Percentiles rank a stretch among this genome's conserved stretches.
phyloP scores from a whole-genome alignment of 1,140 invertebrate species.

The Fopius arisanus region DNA sequence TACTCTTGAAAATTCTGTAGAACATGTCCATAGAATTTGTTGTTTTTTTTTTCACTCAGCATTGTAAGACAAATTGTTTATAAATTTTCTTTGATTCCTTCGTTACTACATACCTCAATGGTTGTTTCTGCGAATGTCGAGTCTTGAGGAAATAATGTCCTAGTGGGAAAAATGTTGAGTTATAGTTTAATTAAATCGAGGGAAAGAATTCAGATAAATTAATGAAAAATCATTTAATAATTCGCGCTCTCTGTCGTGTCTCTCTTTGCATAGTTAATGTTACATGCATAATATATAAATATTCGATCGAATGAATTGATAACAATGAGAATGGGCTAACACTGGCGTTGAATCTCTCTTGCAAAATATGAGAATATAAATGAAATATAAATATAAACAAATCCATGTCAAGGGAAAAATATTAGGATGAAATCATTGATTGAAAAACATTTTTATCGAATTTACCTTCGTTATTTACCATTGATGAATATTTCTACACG shows the following conservation, averaged over 20 bases:
- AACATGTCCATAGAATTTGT: no score
- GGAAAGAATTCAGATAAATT: background rate
- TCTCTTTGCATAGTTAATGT: slow-evolving; percentile 56
- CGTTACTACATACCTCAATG: background rate
- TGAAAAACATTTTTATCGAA: slow-evolving; percentile 57
- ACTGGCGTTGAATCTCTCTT: background rate
- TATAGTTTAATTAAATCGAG: background rate
- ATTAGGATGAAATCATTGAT: slow-evolving; percentile 26
- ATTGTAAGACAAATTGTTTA: background rate
- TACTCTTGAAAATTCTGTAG: no score
- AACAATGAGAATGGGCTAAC: slow-evolving; percentile 38
- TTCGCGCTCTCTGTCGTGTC: slow-evolving; percentile 50
- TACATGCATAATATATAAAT: slow-evolving; percentile 44
- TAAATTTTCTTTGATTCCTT: background rate
- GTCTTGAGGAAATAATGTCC: background rate
- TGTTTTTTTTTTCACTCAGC: background rate
- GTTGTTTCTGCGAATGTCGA: background rate
- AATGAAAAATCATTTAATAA: slow-evolving; percentile 31
- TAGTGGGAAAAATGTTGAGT: slow-evolving; percentile 20
- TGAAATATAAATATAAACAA: slow-evolving; percentile 8
- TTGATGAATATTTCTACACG: slow-evolving; percentile 61
- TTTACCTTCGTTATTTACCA: slow-evolving; percentile 59
- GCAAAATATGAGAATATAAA: background rate
- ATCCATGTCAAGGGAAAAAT: slow-evolving; percentile 4
- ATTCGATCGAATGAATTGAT: slow-evolving; percentile 42